Evolutionary conservation across 2,797 vertebrate genomes (phyloP), one percentile per base, ranked within the genome.

Genomic region (Trematomus bernacchii): DNA sequence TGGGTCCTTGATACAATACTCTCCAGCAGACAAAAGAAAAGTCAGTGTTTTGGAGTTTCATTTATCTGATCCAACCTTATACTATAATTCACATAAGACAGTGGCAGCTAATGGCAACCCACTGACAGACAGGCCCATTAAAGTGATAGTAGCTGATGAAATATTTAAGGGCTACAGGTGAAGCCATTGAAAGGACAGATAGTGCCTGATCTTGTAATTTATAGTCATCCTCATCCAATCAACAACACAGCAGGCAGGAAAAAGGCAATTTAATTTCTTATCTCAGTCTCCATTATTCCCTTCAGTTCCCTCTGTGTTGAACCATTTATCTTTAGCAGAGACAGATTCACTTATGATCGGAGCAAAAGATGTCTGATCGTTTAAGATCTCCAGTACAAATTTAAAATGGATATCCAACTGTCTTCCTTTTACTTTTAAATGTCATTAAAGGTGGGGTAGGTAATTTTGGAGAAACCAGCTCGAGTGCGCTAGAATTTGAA

Each of bases 131-230:
- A 55, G 66, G 54, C 62, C 66, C 76, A 82, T 90, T 91, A 83
- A 87, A 87, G 80, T 44, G 85, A 88, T 75, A 85, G 74, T 55
- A 68, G 72, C 88, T 85, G 66, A 67, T 93, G 74, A 92, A 91
- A 92, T 91, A 92, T 93, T 90, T 75, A 89, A 57, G 48, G 21
- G 47, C 19, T 62, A 37, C 83, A 90, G 87, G 83, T 88, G 73
- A 73, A 78, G 86, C 64, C 51, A 60, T 9, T 50, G 63, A 85
- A 51, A 37, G 61, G 64, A 30, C 75, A 85, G 81, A 85, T 77
- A 73, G 53, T 10, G 55, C 14, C 44, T 40, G 47, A 14, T 37
- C 53, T 42, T 23, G 60, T 63, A 53, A 63, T 90, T 86, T 78
- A 82, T 72, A 76, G 42, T 40, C 10, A 10, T 30, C 63, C 42